Percentiles rank a stretch among this genome's conserved stretches.
phyloP scores from a whole-genome alignment of 2,113 vertebrate genomes.

The Thamnophis sirtalis region DNA sequence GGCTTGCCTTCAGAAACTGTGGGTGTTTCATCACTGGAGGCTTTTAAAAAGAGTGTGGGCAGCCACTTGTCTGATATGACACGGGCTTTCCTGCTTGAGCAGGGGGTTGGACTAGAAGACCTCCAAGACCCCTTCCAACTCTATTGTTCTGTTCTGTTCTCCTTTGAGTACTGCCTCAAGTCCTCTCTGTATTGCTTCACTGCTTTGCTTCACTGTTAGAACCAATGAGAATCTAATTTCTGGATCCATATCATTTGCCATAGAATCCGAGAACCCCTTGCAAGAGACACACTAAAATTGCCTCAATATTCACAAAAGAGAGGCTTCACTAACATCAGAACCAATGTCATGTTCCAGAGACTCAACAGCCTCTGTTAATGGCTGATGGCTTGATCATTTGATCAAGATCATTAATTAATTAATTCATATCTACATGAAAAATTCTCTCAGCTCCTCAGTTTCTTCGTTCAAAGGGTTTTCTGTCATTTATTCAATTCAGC shows the following conservation, averaged over 20 bases:
- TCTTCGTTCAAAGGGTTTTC: neutral
- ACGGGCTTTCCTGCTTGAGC: neutral
- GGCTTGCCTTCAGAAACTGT: neutral
- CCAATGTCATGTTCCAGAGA: neutral
- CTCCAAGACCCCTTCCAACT: neutral
- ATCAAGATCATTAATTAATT: neutral
- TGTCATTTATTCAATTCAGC: constrained; percentile 22
- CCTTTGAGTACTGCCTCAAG: neutral
- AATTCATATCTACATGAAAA: neutral
- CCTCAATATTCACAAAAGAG: neutral
- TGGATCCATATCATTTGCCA: neutral
- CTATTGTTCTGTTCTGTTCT: neutral
- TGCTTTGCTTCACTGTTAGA: neutral
- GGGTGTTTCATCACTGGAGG: neutral
- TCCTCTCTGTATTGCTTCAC: neutral
- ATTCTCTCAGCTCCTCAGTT: neutral
- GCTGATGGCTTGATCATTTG: neutral
- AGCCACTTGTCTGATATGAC: neutral
- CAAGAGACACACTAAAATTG: neutral
- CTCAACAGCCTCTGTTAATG: neutral
- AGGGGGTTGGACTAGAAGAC: neutral
- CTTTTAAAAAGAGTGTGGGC: neutral
- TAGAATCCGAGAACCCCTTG: neutral
- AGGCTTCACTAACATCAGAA: neutral
- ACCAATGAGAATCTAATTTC: neutral